phyloP scores from a whole-genome alignment of 2,797 vertebrate genomes.

The Mus spretus region DNA sequence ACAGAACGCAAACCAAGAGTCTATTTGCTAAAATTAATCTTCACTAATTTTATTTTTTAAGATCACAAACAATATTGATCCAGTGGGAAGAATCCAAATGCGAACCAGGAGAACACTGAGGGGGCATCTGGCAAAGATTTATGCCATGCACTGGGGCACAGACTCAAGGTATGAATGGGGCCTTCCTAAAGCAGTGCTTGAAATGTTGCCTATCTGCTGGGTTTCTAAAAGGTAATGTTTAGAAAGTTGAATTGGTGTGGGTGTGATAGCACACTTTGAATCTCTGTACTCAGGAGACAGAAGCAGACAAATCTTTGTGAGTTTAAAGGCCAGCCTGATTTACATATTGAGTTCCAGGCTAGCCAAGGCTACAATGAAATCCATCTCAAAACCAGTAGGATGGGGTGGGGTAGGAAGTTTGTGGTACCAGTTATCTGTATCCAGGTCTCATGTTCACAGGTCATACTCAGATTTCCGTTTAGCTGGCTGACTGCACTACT shows the following conservation, averaged over 20 bases:
- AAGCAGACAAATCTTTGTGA: background rate
- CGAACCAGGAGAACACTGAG: slow-evolving; percentile 98
- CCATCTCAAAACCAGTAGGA: background rate
- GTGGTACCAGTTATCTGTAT: background rate
- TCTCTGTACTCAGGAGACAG: background rate
- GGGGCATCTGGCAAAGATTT: slow-evolving; percentile 99
- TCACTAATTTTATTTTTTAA: slow-evolving; percentile 79
- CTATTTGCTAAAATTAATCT: background rate
- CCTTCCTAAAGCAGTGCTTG: rapidly evolving
- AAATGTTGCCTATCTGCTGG: rapidly evolving
- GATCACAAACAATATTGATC: slow-evolving; percentile 99
- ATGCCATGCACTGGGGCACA: slow-evolving; percentile 99
- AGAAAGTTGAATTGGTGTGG: background rate
- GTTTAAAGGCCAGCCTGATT: background rate
- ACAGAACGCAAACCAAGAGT: background rate
- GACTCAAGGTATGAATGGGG: slow-evolving; percentile 94
- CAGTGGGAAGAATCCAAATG: slow-evolving; percentile 99
- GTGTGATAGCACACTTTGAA: background rate
- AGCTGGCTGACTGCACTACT: background rate
- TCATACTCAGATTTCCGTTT: rapidly evolving
- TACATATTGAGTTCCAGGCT: background rate
- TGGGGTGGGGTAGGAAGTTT: too few species aligned
- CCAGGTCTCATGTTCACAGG: background rate
- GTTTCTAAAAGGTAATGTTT: background rate
- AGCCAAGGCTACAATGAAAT: background rate